Percentiles rank a stretch among this genome's conserved stretches.
phyloP scores from a whole-genome alignment of 2,797 vertebrate species.

The Myiotriccus ornatus region DNA sequence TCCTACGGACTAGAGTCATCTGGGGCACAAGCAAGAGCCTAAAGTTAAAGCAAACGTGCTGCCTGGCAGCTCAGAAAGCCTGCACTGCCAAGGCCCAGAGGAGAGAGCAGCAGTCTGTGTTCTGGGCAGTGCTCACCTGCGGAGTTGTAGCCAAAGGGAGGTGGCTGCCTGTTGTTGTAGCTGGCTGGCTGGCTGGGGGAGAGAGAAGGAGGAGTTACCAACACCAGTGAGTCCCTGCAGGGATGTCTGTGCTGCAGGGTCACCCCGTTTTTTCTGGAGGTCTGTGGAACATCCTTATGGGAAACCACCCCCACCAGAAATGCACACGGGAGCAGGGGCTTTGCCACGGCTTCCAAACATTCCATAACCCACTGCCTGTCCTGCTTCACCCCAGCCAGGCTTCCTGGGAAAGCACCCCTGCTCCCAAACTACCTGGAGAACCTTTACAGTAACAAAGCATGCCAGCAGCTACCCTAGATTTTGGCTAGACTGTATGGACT shows the following conservation, averaged over 20 bases:
- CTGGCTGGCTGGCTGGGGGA: conserved; percentile 70
- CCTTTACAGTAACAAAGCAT: neutral
- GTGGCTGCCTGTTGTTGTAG: conserved; percentile 72
- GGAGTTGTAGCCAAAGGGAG: conserved; percentile 72
- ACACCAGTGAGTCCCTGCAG: neutral
- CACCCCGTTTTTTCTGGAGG: neutral
- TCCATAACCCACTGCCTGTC: neutral
- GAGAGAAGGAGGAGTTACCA: conserved; percentile 10
- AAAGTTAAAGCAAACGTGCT: accelerated
- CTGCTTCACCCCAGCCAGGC: neutral
- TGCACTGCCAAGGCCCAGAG: neutral
- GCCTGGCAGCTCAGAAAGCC: neutral
- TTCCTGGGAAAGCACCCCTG: neutral
- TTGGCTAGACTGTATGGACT: neutral
- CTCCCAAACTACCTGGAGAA: neutral
- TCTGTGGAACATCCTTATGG: neutral
- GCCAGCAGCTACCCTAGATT: neutral
- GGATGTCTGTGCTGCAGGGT: neutral
- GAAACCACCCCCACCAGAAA: neutral
- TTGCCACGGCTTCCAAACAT: neutral
- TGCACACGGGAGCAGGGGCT: accelerated
- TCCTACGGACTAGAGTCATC: accelerated
- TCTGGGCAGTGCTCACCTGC: conserved; percentile 50
- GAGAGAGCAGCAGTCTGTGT: accelerated
- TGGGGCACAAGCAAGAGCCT: neutral